Base-by-base conservation (phyloP, 2,797 vertebrate genomes). In the Enteromius fasciolatus region DNA sequence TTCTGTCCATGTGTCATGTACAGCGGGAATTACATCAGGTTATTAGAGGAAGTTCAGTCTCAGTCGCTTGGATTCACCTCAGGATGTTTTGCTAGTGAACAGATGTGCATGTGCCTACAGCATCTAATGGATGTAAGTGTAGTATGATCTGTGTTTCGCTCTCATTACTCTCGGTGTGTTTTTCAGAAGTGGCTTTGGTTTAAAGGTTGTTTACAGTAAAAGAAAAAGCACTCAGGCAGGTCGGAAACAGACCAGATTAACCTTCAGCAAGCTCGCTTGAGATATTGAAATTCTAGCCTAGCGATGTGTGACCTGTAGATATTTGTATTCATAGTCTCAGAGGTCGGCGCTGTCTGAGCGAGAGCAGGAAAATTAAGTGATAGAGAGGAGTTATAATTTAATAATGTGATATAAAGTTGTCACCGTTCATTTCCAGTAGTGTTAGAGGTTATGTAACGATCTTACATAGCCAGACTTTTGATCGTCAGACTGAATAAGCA, bases 401-500 rank as follows among this genome's bases (percentile, higher is more conserved):
- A 76, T 57, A 41, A 76, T 57, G 33, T 59, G 15, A 28, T 44
- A 52, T 25, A 10, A 57, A 75, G 39, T 39, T 57, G 50, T 39
- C 20, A 0, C 50, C 10, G 14, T 75, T 14, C 72, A 23, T 3
- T 39, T 57, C 20, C 33, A 5, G 20, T 59, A 3, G 14, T 25
- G 3, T 59, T 8, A 76, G 36, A 76, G 33, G 52, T 41, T 59
- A 41, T 39, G 33, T 41, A 59, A 76, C 33, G 25, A n/a, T 59
- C n/a, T 36, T 50, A 18, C 2, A 0, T 5, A 4, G 31, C 3
- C 50, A 75, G 72, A 74, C 50, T 9, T 39, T 54, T 74, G 50
- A 74, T 74, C 18, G 6, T 50, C 69, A 72, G 18, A 52, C 20
- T 39, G 72, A 75, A 75, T 75, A 23, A 57, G 50, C 72, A 23